Evolutionary conservation across 2,797 vertebrate genomes (phyloP), one percentile per base, ranked within the genome.

Genomic region (Paedocypris micromegethes): DNA sequence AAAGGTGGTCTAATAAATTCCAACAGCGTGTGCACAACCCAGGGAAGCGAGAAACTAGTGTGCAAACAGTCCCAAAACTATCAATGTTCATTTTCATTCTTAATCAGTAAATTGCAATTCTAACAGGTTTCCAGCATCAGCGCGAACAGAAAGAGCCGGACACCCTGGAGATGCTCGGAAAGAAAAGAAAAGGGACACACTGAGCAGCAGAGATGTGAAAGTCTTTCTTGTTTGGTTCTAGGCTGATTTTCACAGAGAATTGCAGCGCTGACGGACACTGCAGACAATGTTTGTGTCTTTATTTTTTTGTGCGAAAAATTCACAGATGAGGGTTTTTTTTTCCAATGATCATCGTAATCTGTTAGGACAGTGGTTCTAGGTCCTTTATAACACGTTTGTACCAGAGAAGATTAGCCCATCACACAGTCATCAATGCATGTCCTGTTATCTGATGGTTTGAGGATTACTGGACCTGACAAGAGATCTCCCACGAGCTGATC

Each of bases 401-500:
- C 55, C 23, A 43, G 54, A 9, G 43, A 58, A 72, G 43, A 59
- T 57, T 57, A 58, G 61, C 44, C 59, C 49, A 41, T 61, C 23
- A 55, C 45, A 42, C 60, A 55, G 53, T 77, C 60, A 73, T 57
- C 75, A 71, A 63, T 76, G 69, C 58, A 70, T 54, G 48, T 47
- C 47, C 62, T 74, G 74, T 76, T 76, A 76, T 76, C 72, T 64
- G 72, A 75, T 71, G 54, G 71, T 73, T 79, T 64, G 60, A 53
- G 55, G 70, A 76, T 78, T 73, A 77, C 60, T 51, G 61, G 58
- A 65, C 58, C 42, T 75, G 50, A 73, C 67, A 76, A 74, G 65
- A 61, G 59, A 45, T 56, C 59, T 73, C 66, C 58, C 69, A 73
- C 60, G 74, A 80, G 75, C 79, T 85, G 84, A 86, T 88, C 82